Conservation (phyloP, 2,888 invertebrate genomes). For the Aporophyla nigra region DNA sequence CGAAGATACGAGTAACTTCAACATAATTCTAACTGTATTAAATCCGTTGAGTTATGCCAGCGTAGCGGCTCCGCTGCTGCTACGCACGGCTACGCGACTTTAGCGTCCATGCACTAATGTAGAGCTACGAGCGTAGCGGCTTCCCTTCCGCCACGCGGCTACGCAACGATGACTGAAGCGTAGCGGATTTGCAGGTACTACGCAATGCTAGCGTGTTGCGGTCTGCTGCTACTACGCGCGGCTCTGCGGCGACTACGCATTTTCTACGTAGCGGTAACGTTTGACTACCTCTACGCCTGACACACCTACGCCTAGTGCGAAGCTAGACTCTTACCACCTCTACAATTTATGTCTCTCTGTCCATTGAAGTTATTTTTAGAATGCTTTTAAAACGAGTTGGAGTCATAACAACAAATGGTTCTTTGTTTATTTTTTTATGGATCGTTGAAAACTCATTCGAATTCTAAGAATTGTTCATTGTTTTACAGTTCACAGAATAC, state of each 20-base stretch:
- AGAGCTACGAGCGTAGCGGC: slow-evolving; percentile 3
- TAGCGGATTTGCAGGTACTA: neutral
- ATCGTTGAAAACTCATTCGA: slow-evolving; percentile 42
- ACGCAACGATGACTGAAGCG: neutral
- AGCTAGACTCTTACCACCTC: neutral
- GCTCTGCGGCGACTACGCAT: neutral
- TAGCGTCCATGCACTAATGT: neutral
- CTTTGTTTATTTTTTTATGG: slow-evolving; percentile 51
- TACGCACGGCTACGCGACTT: neutral
- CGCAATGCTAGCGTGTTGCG: neutral
- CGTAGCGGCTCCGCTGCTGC: slow-evolving; percentile 4
- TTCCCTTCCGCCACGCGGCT: neutral
- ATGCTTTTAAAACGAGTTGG: slow-evolving; percentile 43
- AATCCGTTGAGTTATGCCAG: neutral
- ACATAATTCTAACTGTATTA: slow-evolving; percentile 15
- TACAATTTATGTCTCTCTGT: slow-evolving; percentile 10
- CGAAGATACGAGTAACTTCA: slow-evolving; percentile 32
- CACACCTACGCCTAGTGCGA: neutral
- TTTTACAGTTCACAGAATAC: slow-evolving; percentile 47
- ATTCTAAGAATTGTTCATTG: slow-evolving; percentile 53
- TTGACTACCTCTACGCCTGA: neutral
- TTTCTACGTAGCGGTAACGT: neutral
- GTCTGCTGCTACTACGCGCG: too few relatives aligned
- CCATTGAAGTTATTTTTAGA: slow-evolving; percentile 47
- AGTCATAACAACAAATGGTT: slow-evolving; percentile 45